These are phyloP conservation scores for Chymomyza caudatula DNA, from an alignment of 2,888 invertebrate species.

Conservation along the genomic window DNA sequence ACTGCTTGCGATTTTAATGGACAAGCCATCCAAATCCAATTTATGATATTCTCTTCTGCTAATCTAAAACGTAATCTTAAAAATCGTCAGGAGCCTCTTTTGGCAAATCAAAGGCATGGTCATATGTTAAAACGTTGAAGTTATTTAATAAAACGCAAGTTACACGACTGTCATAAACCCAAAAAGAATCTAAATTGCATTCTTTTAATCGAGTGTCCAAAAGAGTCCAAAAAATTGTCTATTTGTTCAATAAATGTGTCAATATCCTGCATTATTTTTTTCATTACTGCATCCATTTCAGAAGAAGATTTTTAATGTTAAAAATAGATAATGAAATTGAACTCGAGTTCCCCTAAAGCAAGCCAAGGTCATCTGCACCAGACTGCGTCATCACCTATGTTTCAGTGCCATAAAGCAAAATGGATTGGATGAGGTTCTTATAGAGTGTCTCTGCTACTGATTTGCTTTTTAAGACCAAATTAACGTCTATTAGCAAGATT, in stretches of 20 bases:
- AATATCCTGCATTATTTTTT: background rate
- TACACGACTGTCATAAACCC: slow-evolving; percentile 41
- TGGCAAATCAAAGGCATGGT: slow-evolving; percentile 33
- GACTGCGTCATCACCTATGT: too few relatives aligned
- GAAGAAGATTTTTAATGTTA: too few relatives aligned
- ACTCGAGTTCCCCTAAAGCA: too few relatives aligned
- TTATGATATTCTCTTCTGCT: slow-evolving; percentile 26
- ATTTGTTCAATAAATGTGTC: slow-evolving; percentile 26
- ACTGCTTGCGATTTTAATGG: background rate
- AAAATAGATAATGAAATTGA: too few relatives aligned
- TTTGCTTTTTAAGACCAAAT: too few relatives aligned
- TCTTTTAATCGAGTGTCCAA: slow-evolving; percentile 25
- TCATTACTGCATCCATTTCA: too few relatives aligned
- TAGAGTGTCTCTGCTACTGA: too few relatives aligned
- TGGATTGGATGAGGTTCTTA: too few relatives aligned
- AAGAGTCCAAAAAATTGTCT: slow-evolving; percentile 13
- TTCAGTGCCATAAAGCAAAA: too few relatives aligned
- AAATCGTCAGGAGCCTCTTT: slow-evolving; percentile 30
- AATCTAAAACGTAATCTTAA: slow-evolving; percentile 25
- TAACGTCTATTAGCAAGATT: too few relatives aligned
- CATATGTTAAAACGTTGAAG: slow-evolving; percentile 38
- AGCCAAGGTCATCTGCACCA: too few relatives aligned
- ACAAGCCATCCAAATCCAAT: slow-evolving; percentile 52
- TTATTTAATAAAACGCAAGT: slow-evolving; percentile 52
- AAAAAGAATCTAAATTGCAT: slow-evolving; percentile 45